Evolutionary conservation across 1,140 invertebrate species (phyloP).

Genomic region (Drosophila tani): DNA sequence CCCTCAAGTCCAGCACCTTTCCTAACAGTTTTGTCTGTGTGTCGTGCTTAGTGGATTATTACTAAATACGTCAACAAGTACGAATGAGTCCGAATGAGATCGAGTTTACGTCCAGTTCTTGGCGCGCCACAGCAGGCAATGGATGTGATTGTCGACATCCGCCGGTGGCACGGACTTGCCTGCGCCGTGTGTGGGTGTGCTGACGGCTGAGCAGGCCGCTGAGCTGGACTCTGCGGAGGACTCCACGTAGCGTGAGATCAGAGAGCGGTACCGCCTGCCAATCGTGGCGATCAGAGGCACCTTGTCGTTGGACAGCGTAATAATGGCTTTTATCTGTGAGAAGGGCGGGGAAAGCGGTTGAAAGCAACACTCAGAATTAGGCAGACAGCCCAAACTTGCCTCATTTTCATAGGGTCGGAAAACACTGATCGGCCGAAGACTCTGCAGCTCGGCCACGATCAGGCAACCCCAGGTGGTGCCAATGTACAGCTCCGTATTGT

Average conservation of each 20-base stretch:
- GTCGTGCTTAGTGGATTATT: not conserved
- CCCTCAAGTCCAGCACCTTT: conserved; percentile 15
- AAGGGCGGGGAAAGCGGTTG: conserved; percentile 25
- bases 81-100: conserved; percentile 43
- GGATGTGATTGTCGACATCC: conserved; percentile 87
- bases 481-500: conserved; percentile 91
- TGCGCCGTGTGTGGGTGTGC: conserved; percentile 71
- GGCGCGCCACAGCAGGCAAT: conserved; percentile 90
- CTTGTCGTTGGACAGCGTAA: conserved; percentile 80
- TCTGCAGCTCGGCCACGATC: conserved; percentile 92
- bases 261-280: conserved; percentile 93
- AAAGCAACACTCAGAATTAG: not conserved
- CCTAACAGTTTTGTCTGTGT: conserved; percentile 23
- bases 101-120: conserved; percentile 88
- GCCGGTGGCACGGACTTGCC: conserved; percentile 59
- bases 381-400: conserved; percentile 82
- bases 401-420: conserved; percentile 96
- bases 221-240: conserved; percentile 57
- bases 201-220: conserved; percentile 35
- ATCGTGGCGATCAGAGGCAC: conserved; percentile 90
- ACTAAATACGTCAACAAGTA: conserved; percentile 41
- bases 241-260: conserved; percentile 90
- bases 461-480: conserved; percentile 97
- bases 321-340: conserved; percentile 84
- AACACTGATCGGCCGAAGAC: conserved; percentile 93